Evolutionary conservation across 2,797 vertebrate genomes (phyloP).

Genomic region (Melopsittacus undulatus): DNA sequence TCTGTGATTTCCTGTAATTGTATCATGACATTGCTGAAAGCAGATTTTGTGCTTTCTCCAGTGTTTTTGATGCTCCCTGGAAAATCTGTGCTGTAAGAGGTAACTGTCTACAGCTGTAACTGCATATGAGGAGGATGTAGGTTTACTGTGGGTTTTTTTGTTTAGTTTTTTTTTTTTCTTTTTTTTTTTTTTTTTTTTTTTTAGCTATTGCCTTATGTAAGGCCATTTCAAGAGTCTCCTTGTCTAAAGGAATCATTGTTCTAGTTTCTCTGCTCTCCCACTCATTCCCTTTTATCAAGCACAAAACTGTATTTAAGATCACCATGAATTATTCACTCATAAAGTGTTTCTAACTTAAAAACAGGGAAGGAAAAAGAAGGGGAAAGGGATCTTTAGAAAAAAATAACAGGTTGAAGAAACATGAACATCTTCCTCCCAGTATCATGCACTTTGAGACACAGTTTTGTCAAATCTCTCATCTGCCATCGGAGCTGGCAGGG

Average conservation of each 20-base stretch:
- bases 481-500: not conserved
- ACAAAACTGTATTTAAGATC: not conserved
- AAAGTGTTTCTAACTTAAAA: not conserved
- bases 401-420: not conserved
- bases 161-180: not conserved
- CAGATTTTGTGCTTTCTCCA: not conserved
- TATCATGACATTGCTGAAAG: not conserved
- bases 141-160: not conserved
- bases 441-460: not conserved
- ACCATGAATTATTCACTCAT: not conserved
- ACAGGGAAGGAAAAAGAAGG: not conserved
- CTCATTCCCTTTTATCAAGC: not conserved
- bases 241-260: not conserved
- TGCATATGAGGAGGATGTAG: not conserved
- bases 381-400: not conserved
- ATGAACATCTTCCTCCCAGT: not conserved
- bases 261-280: not conserved
- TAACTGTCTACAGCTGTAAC: not conserved
- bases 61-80: not conserved
- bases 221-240: not conserved
- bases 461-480: not conserved
- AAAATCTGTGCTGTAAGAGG: not conserved
- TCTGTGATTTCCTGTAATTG: not conserved
- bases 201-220: conserved; percentile 9
- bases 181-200: not conserved